Conservation (phyloP, 2,888 invertebrate species). For the Drosophila multiciliata region DNA sequence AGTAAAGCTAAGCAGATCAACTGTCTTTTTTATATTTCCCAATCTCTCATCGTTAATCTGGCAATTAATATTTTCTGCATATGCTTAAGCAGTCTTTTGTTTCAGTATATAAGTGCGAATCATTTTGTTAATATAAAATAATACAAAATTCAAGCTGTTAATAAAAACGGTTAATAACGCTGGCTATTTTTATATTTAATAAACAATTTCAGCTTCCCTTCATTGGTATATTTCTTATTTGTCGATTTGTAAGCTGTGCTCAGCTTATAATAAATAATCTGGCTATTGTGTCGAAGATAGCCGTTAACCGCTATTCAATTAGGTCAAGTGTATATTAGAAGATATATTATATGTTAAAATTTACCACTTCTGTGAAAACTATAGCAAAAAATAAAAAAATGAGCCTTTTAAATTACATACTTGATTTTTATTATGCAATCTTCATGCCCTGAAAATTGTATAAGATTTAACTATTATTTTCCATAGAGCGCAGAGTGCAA, state of each 20-base stretch:
- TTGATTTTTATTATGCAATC: conserved; percentile 10
- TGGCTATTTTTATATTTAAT: background rate
- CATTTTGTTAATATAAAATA: conserved; percentile 39
- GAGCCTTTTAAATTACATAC: background rate
- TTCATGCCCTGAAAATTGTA: conserved; percentile 10
- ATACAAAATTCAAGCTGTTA: conserved; percentile 8
- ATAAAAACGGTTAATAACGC: background rate
- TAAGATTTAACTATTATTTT: conserved; percentile 1
- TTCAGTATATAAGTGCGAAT: conserved; percentile 17
- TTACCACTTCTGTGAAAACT: background rate
- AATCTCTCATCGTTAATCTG: conserved; percentile 43
- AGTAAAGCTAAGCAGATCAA: conserved; percentile 33
- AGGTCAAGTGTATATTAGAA: background rate
- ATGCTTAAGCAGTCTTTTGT: conserved; percentile 37
- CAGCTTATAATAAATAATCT: background rate
- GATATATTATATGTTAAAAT: background rate
- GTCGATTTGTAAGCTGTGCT: background rate
- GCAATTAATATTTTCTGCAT: conserved; percentile 57
- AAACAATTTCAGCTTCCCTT: background rate
- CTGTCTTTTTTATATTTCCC: conserved; percentile 36
- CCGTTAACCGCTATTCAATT: background rate
- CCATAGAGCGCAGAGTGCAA: background rate
- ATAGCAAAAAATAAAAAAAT: background rate
- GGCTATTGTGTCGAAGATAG: background rate
- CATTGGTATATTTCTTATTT: background rate